phyloP scores from a whole-genome alignment of 2,797 vertebrate genomes.

The Notoglanidium macrostoma region DNA sequence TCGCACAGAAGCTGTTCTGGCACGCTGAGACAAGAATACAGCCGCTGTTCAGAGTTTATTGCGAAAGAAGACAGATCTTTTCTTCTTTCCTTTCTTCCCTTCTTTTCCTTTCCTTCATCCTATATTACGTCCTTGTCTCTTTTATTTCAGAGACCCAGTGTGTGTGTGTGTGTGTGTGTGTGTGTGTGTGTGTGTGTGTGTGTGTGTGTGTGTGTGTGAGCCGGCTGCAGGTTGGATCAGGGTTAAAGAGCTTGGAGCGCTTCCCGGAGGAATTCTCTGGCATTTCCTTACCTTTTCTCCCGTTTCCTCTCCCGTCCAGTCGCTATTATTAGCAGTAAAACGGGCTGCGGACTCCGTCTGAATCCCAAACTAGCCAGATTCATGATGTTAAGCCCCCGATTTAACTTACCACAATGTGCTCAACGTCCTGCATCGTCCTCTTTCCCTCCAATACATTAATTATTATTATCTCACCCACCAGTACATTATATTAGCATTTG shows the following conservation, averaged over 20 bases:
- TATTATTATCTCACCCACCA: background rate
- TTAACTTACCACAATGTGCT: background rate
- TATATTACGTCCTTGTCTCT: background rate
- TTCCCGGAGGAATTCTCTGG: slow-evolving; percentile 48
- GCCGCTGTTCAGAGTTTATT: background rate
- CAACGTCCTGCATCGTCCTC: background rate
- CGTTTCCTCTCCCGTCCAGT: slow-evolving; percentile 58
- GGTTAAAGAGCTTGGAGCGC: slow-evolving; percentile 29
- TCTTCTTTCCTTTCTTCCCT: background rate
- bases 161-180: background rate
- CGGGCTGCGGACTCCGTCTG: background rate
- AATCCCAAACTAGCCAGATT: background rate
- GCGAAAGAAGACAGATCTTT: background rate
- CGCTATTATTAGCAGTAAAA: slow-evolving; percentile 65
- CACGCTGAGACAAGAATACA: background rate
- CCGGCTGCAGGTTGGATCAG: slow-evolving; percentile 18
- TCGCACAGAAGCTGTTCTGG: background rate
- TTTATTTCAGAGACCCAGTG: background rate
- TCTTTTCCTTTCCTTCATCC: background rate
- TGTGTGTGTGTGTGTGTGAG: slow-evolving; percentile 2
- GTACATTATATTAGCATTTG: background rate
- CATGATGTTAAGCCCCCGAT: background rate
- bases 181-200: background rate
- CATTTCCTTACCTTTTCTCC: slow-evolving; percentile 58
- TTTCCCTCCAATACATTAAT: background rate